These are phyloP conservation scores for Clusia tigrina DNA, from an alignment of 2,888 invertebrate species.

Conservation along the genomic window DNA sequence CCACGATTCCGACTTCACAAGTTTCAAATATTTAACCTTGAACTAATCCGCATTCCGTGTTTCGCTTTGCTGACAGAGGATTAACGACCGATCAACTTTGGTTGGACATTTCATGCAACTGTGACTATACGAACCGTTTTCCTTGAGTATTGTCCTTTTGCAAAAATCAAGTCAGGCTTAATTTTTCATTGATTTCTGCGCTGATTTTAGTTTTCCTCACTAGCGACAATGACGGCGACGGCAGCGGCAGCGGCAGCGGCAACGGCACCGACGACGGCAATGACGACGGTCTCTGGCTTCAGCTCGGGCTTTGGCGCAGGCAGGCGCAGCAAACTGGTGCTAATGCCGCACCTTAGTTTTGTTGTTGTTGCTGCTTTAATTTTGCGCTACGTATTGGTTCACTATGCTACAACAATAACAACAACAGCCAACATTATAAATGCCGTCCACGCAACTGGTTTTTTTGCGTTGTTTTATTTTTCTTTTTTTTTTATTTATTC, in stretches of 20 bases:
- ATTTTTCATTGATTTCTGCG: constrained; percentile 23
- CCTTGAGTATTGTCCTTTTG: neutral
- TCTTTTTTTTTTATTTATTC: too few species aligned
- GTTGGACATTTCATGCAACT: constrained; percentile 17
- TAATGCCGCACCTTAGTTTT: constrained; percentile 51
- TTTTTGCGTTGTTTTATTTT: constrained; percentile 21
- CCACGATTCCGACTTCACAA: too few species aligned
- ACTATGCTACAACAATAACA: constrained; percentile 17
- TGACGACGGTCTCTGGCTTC: neutral
- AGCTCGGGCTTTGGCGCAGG: too few species aligned
- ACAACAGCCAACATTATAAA: constrained; percentile 50
- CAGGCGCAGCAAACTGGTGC: constrained; percentile 20
- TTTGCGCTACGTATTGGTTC: neutral
- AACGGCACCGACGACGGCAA: neutral
- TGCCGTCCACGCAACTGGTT: constrained; percentile 60
- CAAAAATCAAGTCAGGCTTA: neutral
- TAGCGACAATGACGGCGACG: constrained; percentile 16
- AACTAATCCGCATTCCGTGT: too few species aligned
- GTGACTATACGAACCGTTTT: neutral
- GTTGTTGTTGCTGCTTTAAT: constrained; percentile 14
- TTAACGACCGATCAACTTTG: too few species aligned
- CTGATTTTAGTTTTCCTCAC: constrained; percentile 46
- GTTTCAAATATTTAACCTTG: too few species aligned
- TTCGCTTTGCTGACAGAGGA: too few species aligned
- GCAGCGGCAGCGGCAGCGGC: neutral